A percentile compares a stretch with the other conserved stretches of the same genome.
phyloP scores from a whole-genome alignment of 2,888 invertebrate species.

The Liposcelis brunnea region DNA sequence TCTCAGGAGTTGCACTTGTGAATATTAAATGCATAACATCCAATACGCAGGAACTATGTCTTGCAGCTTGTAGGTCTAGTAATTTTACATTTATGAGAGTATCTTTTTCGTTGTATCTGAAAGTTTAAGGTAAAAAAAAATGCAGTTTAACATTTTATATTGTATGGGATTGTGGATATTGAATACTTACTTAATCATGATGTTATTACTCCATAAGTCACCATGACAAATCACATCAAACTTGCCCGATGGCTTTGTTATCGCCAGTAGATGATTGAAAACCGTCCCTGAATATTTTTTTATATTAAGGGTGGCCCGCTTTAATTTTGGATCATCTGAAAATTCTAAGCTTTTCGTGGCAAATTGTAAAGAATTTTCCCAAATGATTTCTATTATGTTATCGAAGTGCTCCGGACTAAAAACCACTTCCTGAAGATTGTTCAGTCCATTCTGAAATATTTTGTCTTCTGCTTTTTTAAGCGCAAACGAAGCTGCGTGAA shows the following conservation, averaged over 20 bases:
- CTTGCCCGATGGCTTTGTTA: not conserved
- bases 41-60: slow-evolving; percentile 2
- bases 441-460: not conserved
- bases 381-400: not conserved
- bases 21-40: slow-evolving; percentile 1
- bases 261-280: not conserved
- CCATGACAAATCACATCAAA: not conserved
- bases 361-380: not conserved
- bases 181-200: not conserved
- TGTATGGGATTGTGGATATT: not conserved
- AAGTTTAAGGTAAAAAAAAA: not conserved
- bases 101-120: not conserved
- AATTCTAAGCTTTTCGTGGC: not conserved
- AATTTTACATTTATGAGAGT: not conserved
- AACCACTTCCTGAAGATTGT: not conserved
- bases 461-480: not conserved
- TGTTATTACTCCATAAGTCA: slow-evolving; percentile 5
- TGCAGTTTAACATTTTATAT: not conserved
- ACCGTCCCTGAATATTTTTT: not conserved
- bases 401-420: not conserved
- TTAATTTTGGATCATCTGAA: not conserved
- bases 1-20: not conserved
- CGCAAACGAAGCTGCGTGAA: not conserved
- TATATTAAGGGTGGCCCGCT: not conserved
- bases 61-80: not conserved